A percentile compares a stretch with the other conserved stretches of the same genome.
Evolutionary conservation across 2,113 vertebrate species (phyloP).

Genomic region (Phoenicopterus ruber): DNA sequence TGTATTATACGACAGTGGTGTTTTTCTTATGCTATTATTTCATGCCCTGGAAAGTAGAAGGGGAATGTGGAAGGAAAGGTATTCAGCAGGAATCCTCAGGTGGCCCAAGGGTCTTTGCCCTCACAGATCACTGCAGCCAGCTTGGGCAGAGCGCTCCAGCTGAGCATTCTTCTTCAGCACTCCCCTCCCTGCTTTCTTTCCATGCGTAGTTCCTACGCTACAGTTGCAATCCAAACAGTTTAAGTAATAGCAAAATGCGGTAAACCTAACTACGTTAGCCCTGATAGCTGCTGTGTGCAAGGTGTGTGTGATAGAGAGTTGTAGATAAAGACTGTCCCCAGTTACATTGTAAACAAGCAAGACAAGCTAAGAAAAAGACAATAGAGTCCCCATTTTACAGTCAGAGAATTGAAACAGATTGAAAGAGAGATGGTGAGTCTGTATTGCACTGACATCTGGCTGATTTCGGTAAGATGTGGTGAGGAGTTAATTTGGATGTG

Average conservation of each 20-base stretch:
- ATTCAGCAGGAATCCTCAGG: neutral
- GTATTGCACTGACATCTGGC: neutral
- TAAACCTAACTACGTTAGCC: rapidly evolving
- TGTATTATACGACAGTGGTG: neutral
- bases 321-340: neutral
- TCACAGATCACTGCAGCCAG: neutral
- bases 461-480: neutral
- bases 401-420: neutral
- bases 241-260: neutral
- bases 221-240: neutral
- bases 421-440: neutral
- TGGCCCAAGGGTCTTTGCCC: neutral
- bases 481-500: neutral
- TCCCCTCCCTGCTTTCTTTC: neutral
- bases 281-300: neutral
- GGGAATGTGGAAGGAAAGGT: neutral
- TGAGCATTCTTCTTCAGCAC: neutral
- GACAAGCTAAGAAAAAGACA: neutral
- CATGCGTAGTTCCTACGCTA: rapidly evolving
- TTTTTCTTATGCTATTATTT: neutral
- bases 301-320: too few relatives aligned
- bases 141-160: neutral
- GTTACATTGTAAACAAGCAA: neutral
- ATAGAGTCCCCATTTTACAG: neutral
- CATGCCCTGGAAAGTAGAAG: neutral